phyloP scores from a whole-genome alignment of 2,888 invertebrate genomes.

The Gymnoscelis rufifasciata region DNA sequence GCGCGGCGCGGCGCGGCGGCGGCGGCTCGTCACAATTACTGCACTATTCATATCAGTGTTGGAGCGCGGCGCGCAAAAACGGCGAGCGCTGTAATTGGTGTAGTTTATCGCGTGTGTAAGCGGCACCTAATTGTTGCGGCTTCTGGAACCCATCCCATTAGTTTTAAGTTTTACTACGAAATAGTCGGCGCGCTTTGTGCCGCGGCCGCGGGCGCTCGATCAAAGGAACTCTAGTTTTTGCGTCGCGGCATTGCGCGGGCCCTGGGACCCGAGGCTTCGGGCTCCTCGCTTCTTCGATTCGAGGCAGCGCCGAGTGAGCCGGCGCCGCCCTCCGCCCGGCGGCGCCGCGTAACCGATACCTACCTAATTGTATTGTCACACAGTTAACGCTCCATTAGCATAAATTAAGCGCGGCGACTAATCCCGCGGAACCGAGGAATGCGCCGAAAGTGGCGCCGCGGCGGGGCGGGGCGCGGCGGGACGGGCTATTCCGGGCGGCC shows the following conservation, averaged over 20 bases:
- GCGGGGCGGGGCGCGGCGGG: background rate
- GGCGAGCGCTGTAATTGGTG: background rate
- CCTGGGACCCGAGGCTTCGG: no score
- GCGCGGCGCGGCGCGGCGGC: no score
- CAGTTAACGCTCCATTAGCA: constrained; percentile 66
- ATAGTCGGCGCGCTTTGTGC: constrained; percentile 12
- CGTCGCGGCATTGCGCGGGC: background rate
- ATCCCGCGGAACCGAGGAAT: constrained; percentile 45
- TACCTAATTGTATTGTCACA: constrained; percentile 50
- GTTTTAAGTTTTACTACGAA: constrained; percentile 14
- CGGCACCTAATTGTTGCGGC: constrained; percentile 8
- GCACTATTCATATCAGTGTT: no score
- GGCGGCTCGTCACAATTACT: no score
- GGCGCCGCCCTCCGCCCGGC: constrained; percentile 4
- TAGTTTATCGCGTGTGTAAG: constrained; percentile 8
- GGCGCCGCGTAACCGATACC: constrained; percentile 32
- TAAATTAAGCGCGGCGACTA: constrained; percentile 64
- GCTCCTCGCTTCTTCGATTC: background rate
- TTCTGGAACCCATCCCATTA: constrained; percentile 9
- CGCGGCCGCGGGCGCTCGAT: constrained; percentile 1
- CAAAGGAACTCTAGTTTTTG: constrained; percentile 16
- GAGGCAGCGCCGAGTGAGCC: constrained; percentile 6
- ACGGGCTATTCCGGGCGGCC: constrained; percentile 30
- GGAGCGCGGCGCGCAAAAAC: no score
- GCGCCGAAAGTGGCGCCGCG: no score